phyloP scores from a whole-genome alignment of 2,888 invertebrate species.

The Caenorhabditis plicata region DNA sequence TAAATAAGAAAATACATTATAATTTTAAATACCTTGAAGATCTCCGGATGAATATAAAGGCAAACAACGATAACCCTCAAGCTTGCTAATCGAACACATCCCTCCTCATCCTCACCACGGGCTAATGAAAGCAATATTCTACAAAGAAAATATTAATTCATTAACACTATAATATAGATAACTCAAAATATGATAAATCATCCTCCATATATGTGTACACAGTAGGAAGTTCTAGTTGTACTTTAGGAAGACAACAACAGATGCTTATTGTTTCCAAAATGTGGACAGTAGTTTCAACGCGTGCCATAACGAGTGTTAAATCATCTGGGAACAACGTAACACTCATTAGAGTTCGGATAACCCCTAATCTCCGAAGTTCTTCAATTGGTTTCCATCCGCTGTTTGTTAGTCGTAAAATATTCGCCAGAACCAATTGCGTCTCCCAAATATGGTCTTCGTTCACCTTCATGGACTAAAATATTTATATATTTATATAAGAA shows the following conservation, averaged over 20 bases:
- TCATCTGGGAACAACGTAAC: slow-evolving; percentile 68
- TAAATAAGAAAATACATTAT: slow-evolving; percentile 1
- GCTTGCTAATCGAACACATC: slow-evolving; percentile 88
- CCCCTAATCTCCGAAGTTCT: slow-evolving; percentile 81
- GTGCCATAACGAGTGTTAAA: slow-evolving; percentile 2
- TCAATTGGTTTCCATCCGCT: slow-evolving; percentile 82
- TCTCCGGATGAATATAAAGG: slow-evolving; percentile 69
- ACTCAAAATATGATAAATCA: background rate
- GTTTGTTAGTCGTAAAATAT: slow-evolving; percentile 67
- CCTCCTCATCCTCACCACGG: slow-evolving; percentile 86
- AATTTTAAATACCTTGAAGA: no score
- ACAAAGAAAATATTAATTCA: background rate
- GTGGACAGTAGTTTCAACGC: slow-evolving; percentile 77
- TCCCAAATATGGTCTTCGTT: slow-evolving; percentile 82
- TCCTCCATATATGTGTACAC: slow-evolving; percentile 2
- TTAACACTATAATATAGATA: slow-evolving; percentile 5
- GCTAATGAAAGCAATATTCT: slow-evolving; percentile 80
- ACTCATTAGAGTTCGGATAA: slow-evolving; percentile 76
- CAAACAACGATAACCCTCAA: slow-evolving; percentile 87
- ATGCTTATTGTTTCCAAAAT: slow-evolving; percentile 84
- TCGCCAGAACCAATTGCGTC: slow-evolving; percentile 80
- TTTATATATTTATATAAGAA: background rate
- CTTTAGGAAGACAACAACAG: slow-evolving; percentile 67
- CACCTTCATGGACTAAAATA: slow-evolving; percentile 70
- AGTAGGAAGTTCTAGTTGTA: slow-evolving; percentile 26